A percentile compares a stretch with the other conserved stretches of the same genome.
Conservation (phyloP, 2,888 invertebrate species). For the Zelleria hepariella region DNA sequence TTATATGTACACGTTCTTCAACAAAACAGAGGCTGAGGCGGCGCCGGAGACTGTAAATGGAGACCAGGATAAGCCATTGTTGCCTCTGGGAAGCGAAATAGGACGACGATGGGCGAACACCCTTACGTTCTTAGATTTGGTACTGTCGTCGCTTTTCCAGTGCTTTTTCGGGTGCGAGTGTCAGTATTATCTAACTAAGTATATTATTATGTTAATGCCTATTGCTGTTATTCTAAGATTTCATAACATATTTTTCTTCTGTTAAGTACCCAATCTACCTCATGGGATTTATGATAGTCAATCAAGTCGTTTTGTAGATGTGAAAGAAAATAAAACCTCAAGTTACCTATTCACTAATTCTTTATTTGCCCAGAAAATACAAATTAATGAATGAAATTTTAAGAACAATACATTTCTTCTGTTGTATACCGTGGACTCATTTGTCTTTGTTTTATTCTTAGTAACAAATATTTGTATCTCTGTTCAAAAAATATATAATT, state of each 20-base stretch:
- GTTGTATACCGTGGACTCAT: slow-evolving; percentile 36
- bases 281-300: neutral
- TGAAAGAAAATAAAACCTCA: neutral
- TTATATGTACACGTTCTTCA: slow-evolving; percentile 84
- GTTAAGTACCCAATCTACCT: neutral
- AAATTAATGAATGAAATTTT: slow-evolving; percentile 53
- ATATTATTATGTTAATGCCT: neutral
- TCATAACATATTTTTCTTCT: no score
- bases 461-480: slow-evolving; percentile 26
- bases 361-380: slow-evolving; percentile 71
- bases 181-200: slow-evolving; percentile 19
- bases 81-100: slow-evolving; percentile 62
- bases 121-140: slow-evolving; percentile 56
- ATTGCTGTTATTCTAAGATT: neutral
- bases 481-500: slow-evolving; percentile 14
- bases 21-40: slow-evolving; percentile 50
- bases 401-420: slow-evolving; percentile 53
- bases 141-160: slow-evolving; percentile 70
- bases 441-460: neutral
- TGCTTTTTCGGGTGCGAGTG: slow-evolving; percentile 72
- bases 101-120: slow-evolving; percentile 54
- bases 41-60: neutral
- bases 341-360: slow-evolving; percentile 27
- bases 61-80: slow-evolving; percentile 22
- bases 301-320: neutral